phyloP scores from a whole-genome alignment of 2,797 vertebrate species.

The Meriones psammophilus region DNA sequence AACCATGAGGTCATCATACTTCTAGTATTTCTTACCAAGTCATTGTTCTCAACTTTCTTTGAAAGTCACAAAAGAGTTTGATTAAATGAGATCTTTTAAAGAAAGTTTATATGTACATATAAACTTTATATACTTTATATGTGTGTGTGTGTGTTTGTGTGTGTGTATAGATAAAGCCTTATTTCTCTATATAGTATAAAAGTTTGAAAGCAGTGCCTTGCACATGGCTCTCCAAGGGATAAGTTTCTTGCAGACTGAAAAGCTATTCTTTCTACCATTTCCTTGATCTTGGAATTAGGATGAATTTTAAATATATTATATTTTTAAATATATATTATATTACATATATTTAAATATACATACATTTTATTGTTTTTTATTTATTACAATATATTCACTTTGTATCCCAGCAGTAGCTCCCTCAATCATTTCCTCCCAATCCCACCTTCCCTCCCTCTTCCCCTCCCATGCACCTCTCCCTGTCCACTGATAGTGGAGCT shows the following conservation, averaged over 20 bases:
- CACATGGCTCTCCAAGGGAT: neutral
- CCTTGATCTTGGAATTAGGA: neutral
- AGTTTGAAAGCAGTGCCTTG: neutral
- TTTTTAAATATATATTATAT: no score
- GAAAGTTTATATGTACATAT: neutral
- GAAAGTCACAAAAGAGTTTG: neutral
- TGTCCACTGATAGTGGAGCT: no score
- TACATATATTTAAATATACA: no score
- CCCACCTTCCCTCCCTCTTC: no score
- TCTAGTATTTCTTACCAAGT: neutral
- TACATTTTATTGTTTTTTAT: no score
- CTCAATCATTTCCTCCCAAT: no score
- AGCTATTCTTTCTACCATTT: neutral
- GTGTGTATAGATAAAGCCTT: neutral
- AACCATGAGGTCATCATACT: neutral
- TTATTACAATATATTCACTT: no score
- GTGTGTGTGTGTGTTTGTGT: no score
- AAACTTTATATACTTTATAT: no score
- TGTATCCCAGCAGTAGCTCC: no score
- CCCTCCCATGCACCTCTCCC: no score
- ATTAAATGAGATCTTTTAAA: neutral
- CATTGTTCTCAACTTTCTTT: neutral
- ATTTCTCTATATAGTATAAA: neutral
- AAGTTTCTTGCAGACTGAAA: neutral
- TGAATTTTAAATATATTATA: neutral